Evolutionary conservation across 2,888 invertebrate genomes (phyloP), one percentile per base, ranked within the genome.

Genomic region (Thereva unica): DNA sequence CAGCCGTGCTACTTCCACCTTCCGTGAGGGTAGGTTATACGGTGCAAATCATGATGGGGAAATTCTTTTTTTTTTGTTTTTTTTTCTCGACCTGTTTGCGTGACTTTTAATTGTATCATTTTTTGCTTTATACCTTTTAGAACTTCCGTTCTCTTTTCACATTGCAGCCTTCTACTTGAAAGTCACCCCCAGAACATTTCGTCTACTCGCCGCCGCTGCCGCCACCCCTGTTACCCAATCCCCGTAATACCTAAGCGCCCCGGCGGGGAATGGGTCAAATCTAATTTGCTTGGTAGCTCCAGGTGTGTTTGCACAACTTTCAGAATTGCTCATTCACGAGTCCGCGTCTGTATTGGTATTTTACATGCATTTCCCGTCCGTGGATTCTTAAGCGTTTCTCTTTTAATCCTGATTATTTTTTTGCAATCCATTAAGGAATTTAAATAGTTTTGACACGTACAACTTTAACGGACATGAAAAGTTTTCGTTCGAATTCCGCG

Each of bases 41-140:
- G 34, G 37, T 38, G 12, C 53, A 34, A 53, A 23, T 53, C 37
- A 53, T 10, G 10, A 38, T 10, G 4, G 37, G 38, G 34, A 53
- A 38, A 53, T 37, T 6, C 7, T 38, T 53, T 53, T 44, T n/a
- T n/a, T 44, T 44, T 44, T n/a, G 45, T 45, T 1, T 47, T 47
- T 42, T 23, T 44, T 44, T 56, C 9, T 56, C 35, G n/a, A 56
- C 44, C 35, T 37, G 44, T 41, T 45, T 10, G 56, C 56, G 45
- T 56, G 42, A 56, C 37, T 56, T 42, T 44, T 56, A 44, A 42
- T 44, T 42, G 56, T 56, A 42, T 56, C 44, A 56, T n/a, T 56
- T 41, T 56, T 12, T 34, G 4, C 42, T 4, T 41, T n/a, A 37
- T 23, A 37, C 44, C 12, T 10, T n/a, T 8, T 56, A 34, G 56